Conservation (phyloP, 2,888 invertebrate species). For the Arctia plantaginis region DNA sequence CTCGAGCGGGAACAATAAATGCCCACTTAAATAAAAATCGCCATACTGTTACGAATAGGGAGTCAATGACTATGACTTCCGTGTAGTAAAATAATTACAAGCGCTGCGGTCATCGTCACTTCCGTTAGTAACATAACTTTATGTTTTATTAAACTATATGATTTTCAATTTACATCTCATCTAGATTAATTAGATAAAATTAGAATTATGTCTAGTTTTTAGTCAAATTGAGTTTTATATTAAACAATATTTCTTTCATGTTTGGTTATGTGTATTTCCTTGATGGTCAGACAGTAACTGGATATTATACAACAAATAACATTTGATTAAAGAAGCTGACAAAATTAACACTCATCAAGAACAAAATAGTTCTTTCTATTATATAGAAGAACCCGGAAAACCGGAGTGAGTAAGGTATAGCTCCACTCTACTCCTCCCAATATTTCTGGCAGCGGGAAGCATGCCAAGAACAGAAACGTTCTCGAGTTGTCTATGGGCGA, state of each 20-base stretch:
- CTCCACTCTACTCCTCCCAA: too few species aligned
- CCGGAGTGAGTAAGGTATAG: too few species aligned
- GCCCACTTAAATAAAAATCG: conserved; percentile 26
- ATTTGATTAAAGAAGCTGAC: background rate
- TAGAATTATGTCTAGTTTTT: background rate
- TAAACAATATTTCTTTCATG: too few species aligned
- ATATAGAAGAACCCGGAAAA: too few species aligned
- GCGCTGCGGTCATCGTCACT: conserved; percentile 49
- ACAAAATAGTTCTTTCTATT: too few species aligned
- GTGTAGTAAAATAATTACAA: conserved; percentile 48
- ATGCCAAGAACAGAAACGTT: too few species aligned
- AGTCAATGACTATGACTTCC: conserved; percentile 51
- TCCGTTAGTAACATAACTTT: conserved; percentile 38
- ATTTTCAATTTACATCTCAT: background rate
- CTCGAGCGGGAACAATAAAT: conserved; percentile 7
- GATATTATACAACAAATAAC: too few species aligned
- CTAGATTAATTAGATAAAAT: background rate
- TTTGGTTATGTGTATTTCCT: background rate
- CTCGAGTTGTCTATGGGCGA: too few species aligned
- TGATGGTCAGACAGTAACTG: background rate
- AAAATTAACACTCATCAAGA: background rate
- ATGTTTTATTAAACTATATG: conserved; percentile 23
- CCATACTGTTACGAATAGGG: conserved; percentile 30
- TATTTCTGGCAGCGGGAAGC: too few species aligned
- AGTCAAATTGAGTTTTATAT: too few species aligned